Conservation (phyloP, 1,140 invertebrate species). For the Dendroctonus ponderosae region DNA sequence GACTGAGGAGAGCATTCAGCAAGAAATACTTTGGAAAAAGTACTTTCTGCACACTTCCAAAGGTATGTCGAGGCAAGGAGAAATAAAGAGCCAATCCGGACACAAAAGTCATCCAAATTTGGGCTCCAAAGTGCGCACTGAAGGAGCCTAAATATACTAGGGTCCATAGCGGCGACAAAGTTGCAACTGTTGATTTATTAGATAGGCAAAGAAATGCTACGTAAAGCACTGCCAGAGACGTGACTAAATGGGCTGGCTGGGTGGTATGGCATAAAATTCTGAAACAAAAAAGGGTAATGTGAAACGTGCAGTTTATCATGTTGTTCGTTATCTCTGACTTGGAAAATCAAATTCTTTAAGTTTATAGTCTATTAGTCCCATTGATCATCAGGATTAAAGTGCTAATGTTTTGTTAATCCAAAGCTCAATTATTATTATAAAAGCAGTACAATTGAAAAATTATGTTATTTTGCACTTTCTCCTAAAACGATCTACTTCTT, state of each 20-base stretch:
- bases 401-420: not conserved
- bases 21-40: slow-evolving; percentile 85
- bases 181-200: slow-evolving; percentile 50
- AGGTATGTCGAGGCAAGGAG: slow-evolving; percentile 74
- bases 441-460: no score
- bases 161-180: slow-evolving; percentile 51
- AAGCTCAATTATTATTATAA: no score
- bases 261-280: slow-evolving; percentile 68
- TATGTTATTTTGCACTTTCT: no score
- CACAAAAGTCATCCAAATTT: slow-evolving; percentile 88
- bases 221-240: slow-evolving; percentile 61
- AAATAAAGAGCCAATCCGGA: slow-evolving; percentile 82
- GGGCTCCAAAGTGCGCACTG: slow-evolving; percentile 74
- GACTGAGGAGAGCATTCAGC: slow-evolving; percentile 70
- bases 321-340: not conserved
- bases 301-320: slow-evolving; percentile 8
- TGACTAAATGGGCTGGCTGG: slow-evolving; percentile 73
- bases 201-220: slow-evolving; percentile 61
- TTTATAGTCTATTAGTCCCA: no score
- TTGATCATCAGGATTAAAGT: not conserved
- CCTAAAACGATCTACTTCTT: no score
- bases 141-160: slow-evolving; percentile 73
- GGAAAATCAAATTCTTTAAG: no score
- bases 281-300: slow-evolving; percentile 43
- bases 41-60: slow-evolving; percentile 78